Evolutionary conservation across 2,113 vertebrate species (phyloP).

Genomic region (Oriolus oriolus): DNA sequence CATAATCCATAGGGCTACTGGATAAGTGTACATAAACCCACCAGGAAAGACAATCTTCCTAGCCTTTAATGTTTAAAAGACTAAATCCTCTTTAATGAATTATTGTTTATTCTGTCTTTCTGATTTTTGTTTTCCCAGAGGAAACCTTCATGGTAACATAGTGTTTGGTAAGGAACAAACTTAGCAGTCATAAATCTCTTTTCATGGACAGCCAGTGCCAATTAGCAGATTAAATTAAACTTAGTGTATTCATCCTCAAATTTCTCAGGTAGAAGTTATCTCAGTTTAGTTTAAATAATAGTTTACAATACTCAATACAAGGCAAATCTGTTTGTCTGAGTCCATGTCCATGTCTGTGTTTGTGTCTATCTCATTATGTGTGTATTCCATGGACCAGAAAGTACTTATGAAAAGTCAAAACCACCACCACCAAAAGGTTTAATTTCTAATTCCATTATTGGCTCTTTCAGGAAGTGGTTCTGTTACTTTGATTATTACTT

Average conservation of each 20-base stretch:
- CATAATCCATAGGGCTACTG: neutral
- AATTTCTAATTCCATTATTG: neutral
- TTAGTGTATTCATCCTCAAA: neutral
- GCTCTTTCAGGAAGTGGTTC: neutral
- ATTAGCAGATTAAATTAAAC: neutral
- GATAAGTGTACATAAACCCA: neutral
- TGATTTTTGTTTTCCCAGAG: neutral
- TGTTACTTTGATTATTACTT: neutral
- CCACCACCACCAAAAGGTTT: neutral
- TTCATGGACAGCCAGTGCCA: neutral
- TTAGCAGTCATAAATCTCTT: neutral
- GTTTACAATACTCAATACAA: neutral
- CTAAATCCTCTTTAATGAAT: neutral
- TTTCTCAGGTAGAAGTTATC: neutral
- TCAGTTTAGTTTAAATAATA: neutral
- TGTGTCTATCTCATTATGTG: neutral
- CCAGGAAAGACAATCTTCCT: neutral
- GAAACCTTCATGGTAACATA: neutral
- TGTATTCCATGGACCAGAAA: neutral
- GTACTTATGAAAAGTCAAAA: neutral
- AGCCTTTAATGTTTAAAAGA: neutral
- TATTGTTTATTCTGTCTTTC: neutral
- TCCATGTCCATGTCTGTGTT: neutral
- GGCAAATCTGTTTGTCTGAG: neutral
- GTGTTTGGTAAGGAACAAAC: neutral